Conservation (phyloP, 2,797 vertebrate genomes). For the Melanotaenia boesemani region DNA sequence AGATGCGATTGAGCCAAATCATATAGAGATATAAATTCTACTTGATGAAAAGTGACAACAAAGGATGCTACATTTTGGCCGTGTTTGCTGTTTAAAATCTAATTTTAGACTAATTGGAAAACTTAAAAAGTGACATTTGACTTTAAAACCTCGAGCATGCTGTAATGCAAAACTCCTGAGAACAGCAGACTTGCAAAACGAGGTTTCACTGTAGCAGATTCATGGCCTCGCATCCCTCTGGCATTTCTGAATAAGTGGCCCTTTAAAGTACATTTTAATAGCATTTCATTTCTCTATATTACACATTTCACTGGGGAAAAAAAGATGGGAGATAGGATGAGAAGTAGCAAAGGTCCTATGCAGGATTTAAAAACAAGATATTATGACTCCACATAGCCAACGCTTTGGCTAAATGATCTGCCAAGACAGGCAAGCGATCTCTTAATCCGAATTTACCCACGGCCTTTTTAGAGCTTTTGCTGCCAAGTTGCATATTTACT, state of each 20-base stretch:
- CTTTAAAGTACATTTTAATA: slow-evolving; percentile 54
- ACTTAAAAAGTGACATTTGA: neutral
- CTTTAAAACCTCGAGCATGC: slow-evolving; percentile 6
- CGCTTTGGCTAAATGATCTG: slow-evolving; percentile 24
- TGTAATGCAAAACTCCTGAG: neutral
- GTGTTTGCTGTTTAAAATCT: neutral
- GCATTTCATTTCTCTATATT: slow-evolving; percentile 37
- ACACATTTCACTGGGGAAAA: slow-evolving; percentile 32
- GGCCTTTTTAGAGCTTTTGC: neutral
- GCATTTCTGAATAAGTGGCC: slow-evolving; percentile 42
- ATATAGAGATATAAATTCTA: slow-evolving; percentile 1
- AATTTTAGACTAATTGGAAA: neutral
- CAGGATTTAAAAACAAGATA: slow-evolving; percentile 41
- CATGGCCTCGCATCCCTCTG: slow-evolving; percentile 20
- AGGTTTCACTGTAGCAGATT: slow-evolving; percentile 12
- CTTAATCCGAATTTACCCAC: neutral
- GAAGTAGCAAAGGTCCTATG: slow-evolving; percentile 36
- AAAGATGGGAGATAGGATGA: slow-evolving; percentile 19
- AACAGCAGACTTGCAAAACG: slow-evolving; percentile 19
- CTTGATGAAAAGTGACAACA: slow-evolving; percentile 7
- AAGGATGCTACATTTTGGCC: neutral
- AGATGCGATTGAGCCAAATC: neutral
- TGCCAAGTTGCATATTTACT: slow-evolving; percentile 6
- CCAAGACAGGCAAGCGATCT: neutral
- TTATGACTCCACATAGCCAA: slow-evolving; percentile 11